Percentiles rank a stretch among this genome's conserved stretches.
Conservation (phyloP, 2,888 invertebrate species). For the Hylaea fasciaria region DNA sequence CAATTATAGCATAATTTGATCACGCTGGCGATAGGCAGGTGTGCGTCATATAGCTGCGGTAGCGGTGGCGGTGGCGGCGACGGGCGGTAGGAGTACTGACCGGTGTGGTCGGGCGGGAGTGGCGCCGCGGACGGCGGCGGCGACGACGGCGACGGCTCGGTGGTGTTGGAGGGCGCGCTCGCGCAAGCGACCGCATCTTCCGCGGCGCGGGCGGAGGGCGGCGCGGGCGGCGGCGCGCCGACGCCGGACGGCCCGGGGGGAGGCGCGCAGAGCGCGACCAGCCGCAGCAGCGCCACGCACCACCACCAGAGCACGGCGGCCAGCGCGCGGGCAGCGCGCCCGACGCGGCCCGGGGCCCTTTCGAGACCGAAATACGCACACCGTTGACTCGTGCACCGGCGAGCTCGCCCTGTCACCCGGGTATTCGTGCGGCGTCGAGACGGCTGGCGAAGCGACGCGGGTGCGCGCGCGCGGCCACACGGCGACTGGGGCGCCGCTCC, state of each 20-base stretch:
- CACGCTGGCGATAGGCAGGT: constrained; percentile 2
- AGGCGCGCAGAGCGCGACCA: constrained; percentile 81
- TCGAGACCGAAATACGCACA: constrained; percentile 82
- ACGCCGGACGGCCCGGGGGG: constrained; percentile 76
- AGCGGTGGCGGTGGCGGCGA: constrained; percentile 5
- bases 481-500: constrained; percentile 81
- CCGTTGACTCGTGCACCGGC: constrained; percentile 71
- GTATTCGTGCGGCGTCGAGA: constrained; percentile 66
- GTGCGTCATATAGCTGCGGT: not conserved
- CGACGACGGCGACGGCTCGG: constrained; percentile 63
- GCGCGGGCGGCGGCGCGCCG: constrained; percentile 63
- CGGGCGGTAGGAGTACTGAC: constrained; percentile 61
- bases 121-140: constrained; percentile 57
- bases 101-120: constrained; percentile 67
- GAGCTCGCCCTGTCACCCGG: constrained; percentile 69
- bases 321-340: constrained; percentile 83
- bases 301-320: constrained; percentile 84
- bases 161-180: constrained; percentile 74
- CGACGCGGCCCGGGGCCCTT: constrained; percentile 79
- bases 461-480: constrained; percentile 83
- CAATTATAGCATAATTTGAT: not conserved
- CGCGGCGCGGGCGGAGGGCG: constrained; percentile 76
- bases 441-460: constrained; percentile 78
- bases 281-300: constrained; percentile 84
- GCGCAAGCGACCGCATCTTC: constrained; percentile 79